phyloP scores from a whole-genome alignment of 2,113 vertebrate genomes.

The Oreocharis arfaki region DNA sequence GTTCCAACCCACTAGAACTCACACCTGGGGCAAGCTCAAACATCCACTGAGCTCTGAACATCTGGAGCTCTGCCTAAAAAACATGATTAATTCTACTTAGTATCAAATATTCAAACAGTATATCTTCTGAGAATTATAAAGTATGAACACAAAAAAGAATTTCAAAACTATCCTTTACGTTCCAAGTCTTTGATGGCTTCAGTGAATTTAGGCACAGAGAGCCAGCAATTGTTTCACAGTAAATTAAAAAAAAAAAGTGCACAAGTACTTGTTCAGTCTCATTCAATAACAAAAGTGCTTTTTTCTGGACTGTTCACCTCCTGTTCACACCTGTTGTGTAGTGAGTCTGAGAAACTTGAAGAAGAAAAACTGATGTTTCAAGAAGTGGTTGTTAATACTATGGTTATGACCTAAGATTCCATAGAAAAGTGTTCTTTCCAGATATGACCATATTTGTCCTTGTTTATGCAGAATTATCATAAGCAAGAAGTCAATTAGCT shows the following conservation, averaged over 20 bases:
- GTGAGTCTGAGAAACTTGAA: no score
- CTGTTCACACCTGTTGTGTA: no score
- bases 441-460: background rate
- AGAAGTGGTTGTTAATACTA: background rate
- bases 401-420: background rate
- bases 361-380: background rate
- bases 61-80: conserved; percentile 87
- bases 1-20: conserved; percentile 66
- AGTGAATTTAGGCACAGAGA: background rate
- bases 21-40: conserved; percentile 88
- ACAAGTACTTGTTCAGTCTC: background rate
- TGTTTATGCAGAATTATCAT: background rate
- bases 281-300: background rate
- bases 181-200: background rate
- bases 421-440: background rate
- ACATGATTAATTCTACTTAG: background rate
- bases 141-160: background rate
- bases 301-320: background rate
- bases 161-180: background rate
- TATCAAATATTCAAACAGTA: background rate
- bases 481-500: background rate
- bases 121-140: background rate
- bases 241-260: background rate
- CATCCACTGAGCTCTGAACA: conserved; percentile 96
- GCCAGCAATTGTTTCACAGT: background rate